Conservation (phyloP, 2,888 invertebrate genomes). For the Aproaerema taeniolella region DNA sequence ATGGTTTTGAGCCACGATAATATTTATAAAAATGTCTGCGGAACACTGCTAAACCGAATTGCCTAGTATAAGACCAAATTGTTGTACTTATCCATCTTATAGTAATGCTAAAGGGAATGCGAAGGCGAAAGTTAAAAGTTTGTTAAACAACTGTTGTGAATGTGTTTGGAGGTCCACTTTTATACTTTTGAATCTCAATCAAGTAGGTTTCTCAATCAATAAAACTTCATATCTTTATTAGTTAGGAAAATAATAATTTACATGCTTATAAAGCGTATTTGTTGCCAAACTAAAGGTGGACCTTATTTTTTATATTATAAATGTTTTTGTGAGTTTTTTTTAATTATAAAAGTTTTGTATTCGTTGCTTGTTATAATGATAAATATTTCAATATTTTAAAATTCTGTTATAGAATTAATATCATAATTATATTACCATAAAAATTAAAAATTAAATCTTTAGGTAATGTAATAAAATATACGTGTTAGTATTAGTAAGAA, state of each 20-base stretch:
- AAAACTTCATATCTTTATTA: too few species aligned
- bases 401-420: constrained; percentile 9
- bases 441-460: too few species aligned
- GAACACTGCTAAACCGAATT: constrained; percentile 48
- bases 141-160: constrained; percentile 36
- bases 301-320: constrained; percentile 30
- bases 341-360: too few species aligned
- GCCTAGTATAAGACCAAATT: constrained; percentile 68
- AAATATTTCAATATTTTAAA: too few species aligned
- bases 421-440: too few species aligned
- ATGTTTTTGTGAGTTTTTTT: constrained; percentile 49
- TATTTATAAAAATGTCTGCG: background rate
- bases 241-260: too few species aligned
- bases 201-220: too few species aligned
- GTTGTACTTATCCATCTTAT: constrained; percentile 70
- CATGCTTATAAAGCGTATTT: too few species aligned
- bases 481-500: background rate
- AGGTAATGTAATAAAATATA: constrained; percentile 1
- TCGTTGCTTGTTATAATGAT: too few species aligned
- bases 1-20: too few species aligned
- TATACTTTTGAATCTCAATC: background rate
- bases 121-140: constrained; percentile 34
- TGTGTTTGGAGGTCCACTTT: constrained; percentile 37
- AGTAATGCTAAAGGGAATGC: constrained; percentile 63
- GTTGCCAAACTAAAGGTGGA: constrained; percentile 23